phyloP scores from a whole-genome alignment of 2,888 invertebrate genomes.

The Xylocampa areola region DNA sequence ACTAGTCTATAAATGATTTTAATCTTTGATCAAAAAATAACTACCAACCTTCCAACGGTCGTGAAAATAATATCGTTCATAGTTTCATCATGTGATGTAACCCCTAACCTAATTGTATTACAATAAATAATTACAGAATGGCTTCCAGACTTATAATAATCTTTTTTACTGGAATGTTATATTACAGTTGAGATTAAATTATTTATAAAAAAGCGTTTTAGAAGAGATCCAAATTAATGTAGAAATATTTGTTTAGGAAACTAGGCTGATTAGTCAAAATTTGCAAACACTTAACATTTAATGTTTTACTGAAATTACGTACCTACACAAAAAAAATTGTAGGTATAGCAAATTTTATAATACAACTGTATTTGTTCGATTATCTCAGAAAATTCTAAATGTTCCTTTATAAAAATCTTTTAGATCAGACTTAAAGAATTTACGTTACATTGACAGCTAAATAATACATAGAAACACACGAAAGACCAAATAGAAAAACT shows the following conservation, averaged over 20 bases:
- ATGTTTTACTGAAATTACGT: not conserved
- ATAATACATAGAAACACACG: constrained; percentile 62
- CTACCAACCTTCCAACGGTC: no score
- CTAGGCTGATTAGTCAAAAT: constrained; percentile 28
- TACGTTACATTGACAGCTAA: constrained; percentile 36
- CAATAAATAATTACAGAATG: constrained; percentile 57
- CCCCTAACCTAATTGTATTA: constrained; percentile 40
- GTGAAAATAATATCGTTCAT: no score
- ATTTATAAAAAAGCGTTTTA: constrained; percentile 73
- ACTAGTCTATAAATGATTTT: no score
- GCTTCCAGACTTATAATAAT: constrained; percentile 74
- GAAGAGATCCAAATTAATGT: constrained; percentile 76
- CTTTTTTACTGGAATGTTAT: constrained; percentile 84
- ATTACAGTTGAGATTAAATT: constrained; percentile 83
- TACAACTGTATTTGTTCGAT: constrained; percentile 22
- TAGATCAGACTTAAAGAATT: constrained; percentile 42
- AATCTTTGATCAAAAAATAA: no score
- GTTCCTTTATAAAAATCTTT: constrained; percentile 27
- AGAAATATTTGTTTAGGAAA: constrained; percentile 32
- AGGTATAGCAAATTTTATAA: not conserved
- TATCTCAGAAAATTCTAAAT: constrained; percentile 14
- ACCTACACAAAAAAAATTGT: no score
- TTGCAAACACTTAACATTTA: not conserved
- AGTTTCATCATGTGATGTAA: constrained; percentile 59
- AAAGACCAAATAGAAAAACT: constrained; percentile 63